Evolutionary conservation across 2,113 vertebrate species (phyloP).

Genomic region (Xerus inauris): DNA sequence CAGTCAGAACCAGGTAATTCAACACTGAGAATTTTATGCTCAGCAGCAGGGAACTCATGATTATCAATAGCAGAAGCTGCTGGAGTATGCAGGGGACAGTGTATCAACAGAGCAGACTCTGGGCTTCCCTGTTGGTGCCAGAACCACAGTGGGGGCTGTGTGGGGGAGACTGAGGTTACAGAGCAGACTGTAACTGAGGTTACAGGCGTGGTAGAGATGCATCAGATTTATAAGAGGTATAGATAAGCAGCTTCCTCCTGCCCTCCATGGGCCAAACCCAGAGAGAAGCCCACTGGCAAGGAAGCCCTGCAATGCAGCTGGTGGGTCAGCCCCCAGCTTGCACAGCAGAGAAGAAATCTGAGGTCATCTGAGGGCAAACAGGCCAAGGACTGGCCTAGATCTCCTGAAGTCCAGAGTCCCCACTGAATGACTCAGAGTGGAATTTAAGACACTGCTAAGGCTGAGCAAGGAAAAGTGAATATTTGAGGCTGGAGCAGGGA

Average conservation of each 20-base stretch:
- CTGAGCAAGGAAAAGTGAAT: background rate
- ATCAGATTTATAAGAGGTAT: background rate
- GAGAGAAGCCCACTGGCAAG: background rate
- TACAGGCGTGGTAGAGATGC: background rate
- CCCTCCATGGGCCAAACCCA: background rate
- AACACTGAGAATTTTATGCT: background rate
- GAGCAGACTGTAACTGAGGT: too few species aligned
- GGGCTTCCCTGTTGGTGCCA: background rate
- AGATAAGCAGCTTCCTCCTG: background rate
- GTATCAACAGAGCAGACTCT: background rate
- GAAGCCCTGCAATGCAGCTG: background rate
- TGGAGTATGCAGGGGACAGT: background rate
- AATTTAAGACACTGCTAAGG: constrained; percentile 49
- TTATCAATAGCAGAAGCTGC: background rate
- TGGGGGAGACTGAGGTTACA: background rate
- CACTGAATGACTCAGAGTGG: constrained; percentile 33
- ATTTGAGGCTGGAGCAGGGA: background rate
- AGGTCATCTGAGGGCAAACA: background rate
- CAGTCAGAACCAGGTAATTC: background rate
- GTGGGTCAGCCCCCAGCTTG: background rate
- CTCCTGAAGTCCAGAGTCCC: constrained; percentile 19
- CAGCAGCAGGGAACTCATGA: background rate
- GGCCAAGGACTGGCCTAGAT: background rate
- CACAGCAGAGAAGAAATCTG: background rate
- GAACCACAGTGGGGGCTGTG: background rate